phyloP scores from a whole-genome alignment of 2,888 invertebrate species.

The Ecliptopera silaceata region DNA sequence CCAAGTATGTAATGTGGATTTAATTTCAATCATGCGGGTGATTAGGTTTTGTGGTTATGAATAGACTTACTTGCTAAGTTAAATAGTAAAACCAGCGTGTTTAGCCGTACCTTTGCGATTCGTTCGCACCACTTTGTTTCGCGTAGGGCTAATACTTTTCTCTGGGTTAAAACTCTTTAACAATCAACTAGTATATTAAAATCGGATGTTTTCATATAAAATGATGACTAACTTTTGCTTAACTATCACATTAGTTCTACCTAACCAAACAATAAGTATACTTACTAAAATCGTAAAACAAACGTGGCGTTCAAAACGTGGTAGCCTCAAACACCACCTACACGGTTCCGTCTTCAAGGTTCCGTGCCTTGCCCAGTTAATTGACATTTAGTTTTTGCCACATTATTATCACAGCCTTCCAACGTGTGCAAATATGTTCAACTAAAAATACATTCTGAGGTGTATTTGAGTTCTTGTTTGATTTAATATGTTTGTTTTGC shows the following conservation, averaged over 20 bases:
- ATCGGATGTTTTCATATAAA: background rate
- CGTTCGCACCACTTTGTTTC: background rate
- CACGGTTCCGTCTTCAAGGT: slow-evolving; percentile 59
- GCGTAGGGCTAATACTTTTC: background rate
- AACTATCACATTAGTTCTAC: background rate
- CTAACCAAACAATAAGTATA: background rate
- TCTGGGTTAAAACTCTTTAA: background rate
- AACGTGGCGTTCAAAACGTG: slow-evolving; percentile 54
- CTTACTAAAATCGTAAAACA: background rate
- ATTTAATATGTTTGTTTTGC: slow-evolving; percentile 14
- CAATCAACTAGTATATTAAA: background rate
- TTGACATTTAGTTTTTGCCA: slow-evolving; percentile 49
- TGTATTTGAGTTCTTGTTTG: slow-evolving; percentile 19
- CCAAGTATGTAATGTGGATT: slow-evolving; percentile 58
- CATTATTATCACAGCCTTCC: slow-evolving; percentile 40
- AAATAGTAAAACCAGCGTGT: too few species aligned
- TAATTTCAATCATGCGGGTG: slow-evolving; percentile 25
- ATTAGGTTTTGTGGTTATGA: slow-evolving; percentile 25
- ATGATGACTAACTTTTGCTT: background rate
- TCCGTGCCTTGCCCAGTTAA: slow-evolving; percentile 53
- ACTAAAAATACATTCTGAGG: slow-evolving; percentile 13
- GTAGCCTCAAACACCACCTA: slow-evolving; percentile 50
- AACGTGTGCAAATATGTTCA: slow-evolving; percentile 37
- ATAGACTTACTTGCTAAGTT: background rate
- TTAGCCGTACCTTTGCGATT: background rate